Base-by-base conservation (phyloP, 2,888 invertebrate genomes). In the Geophilus truncorum region DNA sequence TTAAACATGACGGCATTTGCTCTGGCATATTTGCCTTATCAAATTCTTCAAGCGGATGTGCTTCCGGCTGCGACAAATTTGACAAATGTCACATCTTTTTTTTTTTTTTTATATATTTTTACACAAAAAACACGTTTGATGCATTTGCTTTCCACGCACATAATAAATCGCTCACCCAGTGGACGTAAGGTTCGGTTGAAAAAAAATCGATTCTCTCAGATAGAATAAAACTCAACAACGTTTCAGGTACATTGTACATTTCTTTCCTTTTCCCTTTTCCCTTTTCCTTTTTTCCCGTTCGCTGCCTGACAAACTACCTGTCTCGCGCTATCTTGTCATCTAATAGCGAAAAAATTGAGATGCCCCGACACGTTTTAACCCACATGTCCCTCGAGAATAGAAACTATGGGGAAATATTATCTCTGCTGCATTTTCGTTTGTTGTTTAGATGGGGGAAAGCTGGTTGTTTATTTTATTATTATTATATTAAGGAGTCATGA, bases 191-290 rank as follows among this genome's bases (percentile, higher is more conserved):
- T 70, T 70, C 25, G 28, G 12, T 70, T 23, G 70, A 25, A 70
- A 70, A 70, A n/a, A 62, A 70, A 70, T 70, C 70, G 70, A 70
- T 70, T 70, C 28, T 28, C 70, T 6, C n/a, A n/a, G n/a, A n/a
- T n/a, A 23, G 18, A 70, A 10, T 10, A 70, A 62, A 70, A 70
- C 70, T 0, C 0, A 70, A 12, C 12, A 10, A 62, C 57, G 12
- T 70, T 70, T 70, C 28, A 70, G 28, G 28, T 28, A 15, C 70
- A 51, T 51, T 18, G n/a, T 28, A n/a, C 12, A 45, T 3, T 18
- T 45, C 45, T 45, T 45, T 18, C 12, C 12, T 45, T 12, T 45
- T 45, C 18, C 18, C 15, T 45, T 45, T 45, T n/a, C n/a, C n/a
- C n/a, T n/a, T n/a, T n/a, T n/a, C n/a, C n/a, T n/a, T n/a, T n/a